Base-by-base conservation (phyloP, 2,888 invertebrate species). In the Stomorhina lunata region DNA sequence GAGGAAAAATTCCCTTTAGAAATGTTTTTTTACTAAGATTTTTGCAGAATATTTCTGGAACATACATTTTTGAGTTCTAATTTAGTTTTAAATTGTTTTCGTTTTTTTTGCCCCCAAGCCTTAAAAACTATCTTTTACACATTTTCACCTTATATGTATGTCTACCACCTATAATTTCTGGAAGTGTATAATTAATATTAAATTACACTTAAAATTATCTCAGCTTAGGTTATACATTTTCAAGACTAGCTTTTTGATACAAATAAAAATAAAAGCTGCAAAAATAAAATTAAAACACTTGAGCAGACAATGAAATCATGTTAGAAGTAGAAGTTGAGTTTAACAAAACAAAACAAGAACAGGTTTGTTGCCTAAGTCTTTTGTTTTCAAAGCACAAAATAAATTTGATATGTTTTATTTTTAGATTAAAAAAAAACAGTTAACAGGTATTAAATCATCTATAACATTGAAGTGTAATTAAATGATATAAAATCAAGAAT, bases 351-450 rank as follows among this genome's bases (percentile, higher is more conserved):
- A 53, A n/a, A 59, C 9, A 29, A 53, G 15, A 71, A 83, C 83
- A 57, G 61, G 83, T 83, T 83, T 80, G 71, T 76, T 57, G 76
- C 83, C 77, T 61, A 83, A 80, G 68, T 83, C 83, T 83, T 83
- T 76, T 34, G 83, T 80, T 83, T 57, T 68, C 9, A 6, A 48
- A 15, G 10, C 6, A 32, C 27, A 45, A 53, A 65, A 59, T 68
- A 29, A 37, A 22, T 25, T 71, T 37, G 12, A 12, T 53, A 40
- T 78, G 12, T 17, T 29, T 20, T 48, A 66, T 37, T 53, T 43
- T 45, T 20, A 12, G 45, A n/a, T 40, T 4, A 4, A 27, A 10
- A 50, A 53, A 37, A 37, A 66, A 32, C 25, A 34, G 7, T 59
- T 17, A 9, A 57, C 43, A 17, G 4, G 27, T 25, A 34, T 25